Evolutionary conservation across 2,888 invertebrate species (phyloP).

Genomic region (Lomographa bimaculata): DNA sequence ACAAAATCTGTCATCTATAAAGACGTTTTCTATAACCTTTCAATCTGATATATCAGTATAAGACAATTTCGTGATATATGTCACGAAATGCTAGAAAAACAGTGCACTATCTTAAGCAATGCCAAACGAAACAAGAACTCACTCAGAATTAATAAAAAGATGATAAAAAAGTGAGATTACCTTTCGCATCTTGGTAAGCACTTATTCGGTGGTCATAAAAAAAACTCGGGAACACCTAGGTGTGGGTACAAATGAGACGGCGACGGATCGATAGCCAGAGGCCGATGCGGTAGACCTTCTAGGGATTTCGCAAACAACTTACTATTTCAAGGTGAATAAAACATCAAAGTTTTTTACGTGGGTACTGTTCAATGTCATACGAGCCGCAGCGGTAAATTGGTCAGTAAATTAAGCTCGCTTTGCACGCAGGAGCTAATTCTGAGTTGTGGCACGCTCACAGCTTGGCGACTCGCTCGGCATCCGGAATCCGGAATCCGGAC

Average conservation of each 20-base stretch:
- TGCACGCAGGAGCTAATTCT: conserved; percentile 11
- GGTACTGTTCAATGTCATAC: conserved; percentile 71
- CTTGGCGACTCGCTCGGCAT: not conserved
- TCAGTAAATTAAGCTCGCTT: conserved; percentile 43
- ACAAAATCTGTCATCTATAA: too few relatives aligned
- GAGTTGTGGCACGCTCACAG: conserved; percentile 3
- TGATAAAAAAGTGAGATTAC: conserved; percentile 6
- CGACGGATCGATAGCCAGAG: conserved; percentile 56
- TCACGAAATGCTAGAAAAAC: too few relatives aligned
- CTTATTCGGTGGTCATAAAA: conserved; percentile 29
- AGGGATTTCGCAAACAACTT: conserved; percentile 64
- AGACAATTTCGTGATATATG: too few relatives aligned
- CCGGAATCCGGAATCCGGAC: too few relatives aligned
- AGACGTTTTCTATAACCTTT: too few relatives aligned
- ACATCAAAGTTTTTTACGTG: conserved; percentile 59
- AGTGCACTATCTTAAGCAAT: too few relatives aligned
- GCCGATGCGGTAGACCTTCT: conserved; percentile 62
- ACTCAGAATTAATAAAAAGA: too few relatives aligned
- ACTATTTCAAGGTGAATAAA: conserved; percentile 65
- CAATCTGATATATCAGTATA: too few relatives aligned
- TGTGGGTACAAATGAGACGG: conserved; percentile 49
- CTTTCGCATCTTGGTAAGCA: conserved; percentile 3
- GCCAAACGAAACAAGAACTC: too few relatives aligned
- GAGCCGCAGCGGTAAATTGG: conserved; percentile 71
- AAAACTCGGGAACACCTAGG: conserved; percentile 42